A percentile compares a stretch with the other conserved stretches of the same genome.
phyloP scores from a whole-genome alignment of 2,797 vertebrate genomes.

The Poeciliopsis turneri region DNA sequence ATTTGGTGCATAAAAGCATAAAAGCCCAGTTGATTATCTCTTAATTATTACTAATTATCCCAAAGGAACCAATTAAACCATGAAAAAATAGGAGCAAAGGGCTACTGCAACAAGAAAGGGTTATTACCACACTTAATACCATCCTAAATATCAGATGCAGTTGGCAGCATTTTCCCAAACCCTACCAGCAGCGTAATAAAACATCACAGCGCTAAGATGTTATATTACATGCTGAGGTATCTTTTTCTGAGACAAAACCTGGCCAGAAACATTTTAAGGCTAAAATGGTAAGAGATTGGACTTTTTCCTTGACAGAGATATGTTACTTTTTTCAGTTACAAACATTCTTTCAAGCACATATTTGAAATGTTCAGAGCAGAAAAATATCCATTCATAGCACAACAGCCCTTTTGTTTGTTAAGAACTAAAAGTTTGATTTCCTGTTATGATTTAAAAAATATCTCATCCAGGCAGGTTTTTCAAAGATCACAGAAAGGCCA shows the following conservation, averaged over 20 bases:
- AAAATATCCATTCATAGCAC: constrained; percentile 11
- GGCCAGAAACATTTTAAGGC: constrained; percentile 34
- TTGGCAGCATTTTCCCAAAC: constrained; percentile 62
- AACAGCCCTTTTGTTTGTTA: neutral
- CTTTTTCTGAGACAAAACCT: constrained; percentile 46
- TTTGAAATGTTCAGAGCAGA: constrained; percentile 41
- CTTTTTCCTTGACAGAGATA: constrained; percentile 44
- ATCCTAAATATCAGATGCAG: constrained; percentile 66
- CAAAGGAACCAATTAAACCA: constrained; percentile 73
- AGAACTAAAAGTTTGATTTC: neutral
- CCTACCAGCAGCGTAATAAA: constrained; percentile 56
- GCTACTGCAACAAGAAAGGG: constrained; percentile 58
- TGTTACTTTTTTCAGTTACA: constrained; percentile 26
- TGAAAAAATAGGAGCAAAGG: constrained; percentile 46
- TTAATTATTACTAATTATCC: constrained; percentile 77
- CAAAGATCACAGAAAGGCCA: constrained; percentile 21
- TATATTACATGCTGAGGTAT: constrained; percentile 58
- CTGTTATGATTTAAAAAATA: neutral
- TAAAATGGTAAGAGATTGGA: neutral
- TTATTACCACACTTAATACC: constrained; percentile 75
- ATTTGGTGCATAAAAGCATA: constrained; percentile 56
- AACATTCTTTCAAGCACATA: neutral
- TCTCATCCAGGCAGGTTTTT: constrained; percentile 28
- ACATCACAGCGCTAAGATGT: constrained; percentile 36
- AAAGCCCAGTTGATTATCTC: constrained; percentile 70